These are phyloP conservation scores for Aphodius sticticus DNA, from an alignment of 2,888 invertebrate genomes.

Conservation along the genomic window DNA sequence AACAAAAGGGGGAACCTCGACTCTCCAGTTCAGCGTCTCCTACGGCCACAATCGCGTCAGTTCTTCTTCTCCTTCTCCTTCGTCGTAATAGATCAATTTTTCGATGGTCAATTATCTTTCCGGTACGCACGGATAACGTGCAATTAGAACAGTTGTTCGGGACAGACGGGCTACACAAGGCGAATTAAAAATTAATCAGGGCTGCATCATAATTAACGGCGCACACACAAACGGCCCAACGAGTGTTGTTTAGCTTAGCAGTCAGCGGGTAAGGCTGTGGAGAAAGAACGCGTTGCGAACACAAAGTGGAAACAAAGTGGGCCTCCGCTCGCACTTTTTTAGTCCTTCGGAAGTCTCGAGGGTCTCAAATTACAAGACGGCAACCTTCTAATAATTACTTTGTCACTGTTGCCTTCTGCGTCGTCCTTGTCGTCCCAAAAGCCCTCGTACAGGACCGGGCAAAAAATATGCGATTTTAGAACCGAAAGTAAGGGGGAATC, in stretches of 20 bases:
- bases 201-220: slow-evolving; percentile 51
- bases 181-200: slow-evolving; percentile 58
- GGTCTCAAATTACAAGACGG: slow-evolving; percentile 48
- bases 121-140: slow-evolving; percentile 45
- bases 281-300: neutral
- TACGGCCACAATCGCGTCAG: neutral
- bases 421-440: neutral
- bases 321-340: slow-evolving; percentile 37
- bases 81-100: slow-evolving; percentile 43
- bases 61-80: neutral
- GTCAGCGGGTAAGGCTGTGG: too few relatives aligned
- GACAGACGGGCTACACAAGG: slow-evolving; percentile 54
- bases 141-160: slow-evolving; percentile 56
- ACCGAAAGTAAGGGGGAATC: neutral
- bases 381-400: slow-evolving; percentile 49
- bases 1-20: neutral
- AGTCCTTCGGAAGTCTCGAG: slow-evolving; percentile 36
- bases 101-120: slow-evolving; percentile 43
- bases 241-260: neutral
- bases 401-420: slow-evolving; percentile 44
- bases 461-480: neutral
- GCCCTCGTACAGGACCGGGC: slow-evolving; percentile 6
- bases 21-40: neutral
- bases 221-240: slow-evolving; percentile 6
- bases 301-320: slow-evolving; percentile 45